Base-by-base conservation (phyloP, 2,888 invertebrate species). In the Unio delphinus region DNA sequence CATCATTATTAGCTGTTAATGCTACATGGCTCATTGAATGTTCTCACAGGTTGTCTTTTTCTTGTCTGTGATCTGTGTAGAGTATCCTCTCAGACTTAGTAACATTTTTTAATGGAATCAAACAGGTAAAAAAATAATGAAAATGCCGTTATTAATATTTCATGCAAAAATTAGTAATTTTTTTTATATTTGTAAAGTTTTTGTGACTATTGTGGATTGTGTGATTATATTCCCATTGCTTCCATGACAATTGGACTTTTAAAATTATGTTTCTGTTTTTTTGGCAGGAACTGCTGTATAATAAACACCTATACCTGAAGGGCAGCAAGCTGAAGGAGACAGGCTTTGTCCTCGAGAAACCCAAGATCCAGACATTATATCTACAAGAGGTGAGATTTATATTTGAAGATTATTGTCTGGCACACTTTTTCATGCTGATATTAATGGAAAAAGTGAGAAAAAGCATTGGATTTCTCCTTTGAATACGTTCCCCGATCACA, bases 231-330 rank as follows among this genome's bases (percentile, higher is more conserved):
- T 26, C 59, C n/a, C 59, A 8, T 23, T n/a, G 15, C 11, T 18
- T 18, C n/a, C 15, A 45, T 11, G 15, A 20, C 65, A 65, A n/a
- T 65, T 57, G 11, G 20, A 30, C 57, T 26, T 57, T 45, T 60
- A 30, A 28, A 23, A 30, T 45, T 11, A 45, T 0, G 11, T 45
- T 45, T 45, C 45, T 45, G 15, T 45, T 45, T 45, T 45, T 15
- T 15, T 45, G 6, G 4, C 76, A 90, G 89, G 90, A 97, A 87
- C 92, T 95, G 81, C 92, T 97, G 75, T 93, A 94, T 84, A 94
- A 95, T 89, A 94, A 94, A 85, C 94, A 95, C 89, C 92, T 96
- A 76, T 92, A 94, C 83, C 91, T 97, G 78, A 93, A 94, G 89
- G 94, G 94, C 6, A 87, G 90, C 71, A 94, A 94, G 89, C 90